phyloP scores from a whole-genome alignment of 2,888 invertebrate species.

The Napeogenes sylphis region DNA sequence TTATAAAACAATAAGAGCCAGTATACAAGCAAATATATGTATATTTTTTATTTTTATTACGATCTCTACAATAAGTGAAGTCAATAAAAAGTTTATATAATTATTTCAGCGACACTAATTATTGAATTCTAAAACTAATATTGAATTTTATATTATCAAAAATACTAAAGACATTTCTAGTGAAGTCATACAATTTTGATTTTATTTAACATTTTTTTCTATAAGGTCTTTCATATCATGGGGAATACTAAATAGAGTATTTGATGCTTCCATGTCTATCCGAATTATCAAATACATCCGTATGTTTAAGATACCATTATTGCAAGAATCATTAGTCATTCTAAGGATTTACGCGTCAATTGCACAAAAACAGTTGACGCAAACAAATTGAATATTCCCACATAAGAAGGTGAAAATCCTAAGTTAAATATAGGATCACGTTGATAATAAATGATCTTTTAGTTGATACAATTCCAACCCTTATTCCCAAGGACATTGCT shows the following conservation, averaged over 20 bases:
- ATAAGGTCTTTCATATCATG: no score
- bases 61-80: no score
- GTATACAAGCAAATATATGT: no score
- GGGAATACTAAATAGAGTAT: neutral
- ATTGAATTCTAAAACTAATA: no score
- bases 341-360: constrained; percentile 68
- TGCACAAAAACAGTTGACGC: constrained; percentile 73
- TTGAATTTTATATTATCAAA: no score
- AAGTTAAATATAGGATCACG: constrained; percentile 67
- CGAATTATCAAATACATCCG: constrained; percentile 22
- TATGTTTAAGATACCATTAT: constrained; percentile 49
- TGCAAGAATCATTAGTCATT: constrained; percentile 67
- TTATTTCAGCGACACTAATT: no score
- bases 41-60: no score
- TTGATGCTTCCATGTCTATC: neutral
- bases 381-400: constrained; percentile 76
- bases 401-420: constrained; percentile 75
- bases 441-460: constrained; percentile 60
- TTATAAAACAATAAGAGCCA: no score
- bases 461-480: constrained; percentile 35
- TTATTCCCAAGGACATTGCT: constrained; percentile 36
- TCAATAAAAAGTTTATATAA: no score
- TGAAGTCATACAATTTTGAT: no score
- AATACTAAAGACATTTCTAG: no score
- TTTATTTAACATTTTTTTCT: no score